Percentiles rank a stretch among this genome's conserved stretches.
Evolutionary conservation across 1,140 invertebrate genomes (phyloP).

Genomic region (Drosophila quadrilineata): DNA sequence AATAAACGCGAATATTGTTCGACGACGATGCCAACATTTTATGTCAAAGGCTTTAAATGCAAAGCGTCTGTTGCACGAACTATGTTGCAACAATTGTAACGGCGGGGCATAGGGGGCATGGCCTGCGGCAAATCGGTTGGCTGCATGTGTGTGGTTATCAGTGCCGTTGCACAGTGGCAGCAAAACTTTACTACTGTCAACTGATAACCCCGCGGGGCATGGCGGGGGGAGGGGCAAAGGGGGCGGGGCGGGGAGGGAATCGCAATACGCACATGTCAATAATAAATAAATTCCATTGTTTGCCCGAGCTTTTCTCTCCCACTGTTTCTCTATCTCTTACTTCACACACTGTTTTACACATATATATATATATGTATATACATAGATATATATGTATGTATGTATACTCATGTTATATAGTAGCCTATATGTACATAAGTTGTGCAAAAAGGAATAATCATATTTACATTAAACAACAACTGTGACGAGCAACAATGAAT

Average conservation of each 20-base stretch:
- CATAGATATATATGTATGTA: not conserved
- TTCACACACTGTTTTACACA: constrained; percentile 13
- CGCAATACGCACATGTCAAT: constrained; percentile 55
- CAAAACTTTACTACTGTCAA: constrained; percentile 56
- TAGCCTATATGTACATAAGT: not conserved
- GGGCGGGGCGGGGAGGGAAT: too few species aligned
- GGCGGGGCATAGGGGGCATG: too few species aligned
- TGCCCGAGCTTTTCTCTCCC: too few species aligned
- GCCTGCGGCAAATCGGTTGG: not conserved
- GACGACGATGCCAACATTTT: constrained; percentile 9
- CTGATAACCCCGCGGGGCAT: constrained; percentile 66
- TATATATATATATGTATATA: constrained; percentile 23
- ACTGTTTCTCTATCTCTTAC: too few species aligned
- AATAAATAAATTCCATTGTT: constrained; percentile 78
- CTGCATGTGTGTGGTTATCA: constrained; percentile 54
- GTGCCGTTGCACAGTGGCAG: constrained; percentile 33
- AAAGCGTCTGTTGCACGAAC: constrained; percentile 7
- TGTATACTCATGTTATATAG: constrained; percentile 9
- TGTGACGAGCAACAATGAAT: constrained; percentile 32
- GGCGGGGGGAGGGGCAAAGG: too few species aligned
- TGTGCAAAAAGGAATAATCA: constrained; percentile 63
- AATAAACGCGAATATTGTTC: constrained; percentile 44
- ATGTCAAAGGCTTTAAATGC: constrained; percentile 56
- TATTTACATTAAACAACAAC: constrained; percentile 72
- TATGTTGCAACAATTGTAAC: constrained; percentile 1